Evolutionary conservation across 2,888 invertebrate species (phyloP).

Genomic region (Dendrolimus pini): DNA sequence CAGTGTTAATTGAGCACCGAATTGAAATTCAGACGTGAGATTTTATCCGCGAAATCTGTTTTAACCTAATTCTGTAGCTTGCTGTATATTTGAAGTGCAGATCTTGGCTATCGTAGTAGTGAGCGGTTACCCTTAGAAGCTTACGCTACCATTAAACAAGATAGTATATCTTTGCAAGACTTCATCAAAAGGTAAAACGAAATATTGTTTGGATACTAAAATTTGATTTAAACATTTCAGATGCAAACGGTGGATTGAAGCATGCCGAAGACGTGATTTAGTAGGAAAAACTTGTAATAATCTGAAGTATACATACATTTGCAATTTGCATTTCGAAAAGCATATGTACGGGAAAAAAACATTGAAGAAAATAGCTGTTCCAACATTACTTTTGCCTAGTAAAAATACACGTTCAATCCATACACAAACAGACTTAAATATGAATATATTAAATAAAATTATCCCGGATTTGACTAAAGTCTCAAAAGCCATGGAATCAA

Average conservation of each 20-base stretch:
- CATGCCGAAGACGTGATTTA: conserved; percentile 13
- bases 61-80: too few relatives aligned
- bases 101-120: too few relatives aligned
- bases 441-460: neutral
- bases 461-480: too few relatives aligned
- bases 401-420: neutral
- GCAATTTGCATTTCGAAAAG: conserved; percentile 14
- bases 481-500: too few relatives aligned
- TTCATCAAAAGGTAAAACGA: too few relatives aligned
- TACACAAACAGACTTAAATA: neutral
- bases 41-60: too few relatives aligned
- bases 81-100: too few relatives aligned
- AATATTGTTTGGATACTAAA: neutral
- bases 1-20: too few relatives aligned
- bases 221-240: conserved; percentile 6
- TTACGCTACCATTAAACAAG: too few relatives aligned
- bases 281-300: conserved; percentile 5
- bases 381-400: neutral
- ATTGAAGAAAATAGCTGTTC: neutral
- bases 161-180: too few relatives aligned
- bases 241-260: conserved; percentile 11
- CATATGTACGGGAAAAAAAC: conserved; percentile 10
- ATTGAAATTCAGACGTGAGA: too few relatives aligned
- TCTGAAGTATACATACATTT: conserved; percentile 10
- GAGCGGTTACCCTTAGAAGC: too few relatives aligned